Percentiles rank a stretch among this genome's conserved stretches.
Conservation (phyloP, 2,113 vertebrate genomes). For the Globicephala melas region DNA sequence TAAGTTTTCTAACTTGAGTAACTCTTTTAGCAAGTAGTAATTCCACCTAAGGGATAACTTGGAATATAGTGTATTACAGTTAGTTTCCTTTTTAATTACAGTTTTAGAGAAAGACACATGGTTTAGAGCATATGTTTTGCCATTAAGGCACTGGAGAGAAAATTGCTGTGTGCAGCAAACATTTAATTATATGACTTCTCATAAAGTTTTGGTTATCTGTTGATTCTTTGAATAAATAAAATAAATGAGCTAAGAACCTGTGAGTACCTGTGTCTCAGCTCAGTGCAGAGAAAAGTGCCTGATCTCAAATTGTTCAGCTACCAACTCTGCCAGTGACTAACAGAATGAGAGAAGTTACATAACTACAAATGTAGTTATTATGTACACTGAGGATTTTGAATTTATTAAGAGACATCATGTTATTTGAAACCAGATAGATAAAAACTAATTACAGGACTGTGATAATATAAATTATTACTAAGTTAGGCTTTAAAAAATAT, state of each 20-base stretch:
- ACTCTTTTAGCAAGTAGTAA: not conserved
- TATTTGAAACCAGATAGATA: not conserved
- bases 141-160: not conserved
- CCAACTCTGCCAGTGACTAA: not conserved
- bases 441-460: not conserved
- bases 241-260: fast-evolving
- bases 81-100: not conserved
- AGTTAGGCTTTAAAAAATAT: fast-evolving
- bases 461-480: not conserved
- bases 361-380: not conserved
- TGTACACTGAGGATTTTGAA: not conserved
- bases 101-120: not conserved
- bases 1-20: not conserved
- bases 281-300: not conserved
- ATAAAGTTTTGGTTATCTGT: not conserved
- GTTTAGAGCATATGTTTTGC: not conserved
- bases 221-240: constrained; percentile 20
- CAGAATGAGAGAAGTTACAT: not conserved
- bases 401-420: not conserved
- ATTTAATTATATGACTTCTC: not conserved
- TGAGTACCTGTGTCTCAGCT: not conserved
- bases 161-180: not conserved
- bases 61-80: not conserved
- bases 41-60: not conserved
- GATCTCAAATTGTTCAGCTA: not conserved